phyloP scores from a whole-genome alignment of 2,113 vertebrate species.

The Silurus glanis region DNA sequence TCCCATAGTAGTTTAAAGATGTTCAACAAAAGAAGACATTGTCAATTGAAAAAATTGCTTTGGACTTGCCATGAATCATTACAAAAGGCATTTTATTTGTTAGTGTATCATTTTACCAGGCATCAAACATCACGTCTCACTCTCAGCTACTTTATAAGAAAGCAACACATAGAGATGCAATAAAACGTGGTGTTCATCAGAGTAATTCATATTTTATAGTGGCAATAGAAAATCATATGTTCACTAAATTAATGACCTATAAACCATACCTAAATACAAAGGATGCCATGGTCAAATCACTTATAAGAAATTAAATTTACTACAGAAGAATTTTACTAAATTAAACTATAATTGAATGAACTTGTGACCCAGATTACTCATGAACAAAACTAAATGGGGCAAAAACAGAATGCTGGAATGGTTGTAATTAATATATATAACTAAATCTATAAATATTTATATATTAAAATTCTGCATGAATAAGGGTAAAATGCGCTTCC shows the following conservation, averaged over 20 bases:
- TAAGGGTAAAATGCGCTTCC: not conserved
- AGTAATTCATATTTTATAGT: not conserved
- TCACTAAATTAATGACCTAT: constrained; percentile 11
- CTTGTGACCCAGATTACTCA: constrained; percentile 16
- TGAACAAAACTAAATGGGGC: constrained; percentile 1
- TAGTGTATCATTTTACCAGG: not conserved
- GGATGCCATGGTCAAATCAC: not conserved
- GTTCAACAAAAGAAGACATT: not conserved
- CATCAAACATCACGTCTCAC: not conserved
- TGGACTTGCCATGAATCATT: not conserved
- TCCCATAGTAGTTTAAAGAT: not conserved
- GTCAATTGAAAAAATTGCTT: not conserved
- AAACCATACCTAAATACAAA: not conserved
- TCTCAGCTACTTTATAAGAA: not conserved
- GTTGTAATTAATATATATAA: not conserved
- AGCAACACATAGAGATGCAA: not conserved
- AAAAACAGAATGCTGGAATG: not conserved
- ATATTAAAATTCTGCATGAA: not conserved
- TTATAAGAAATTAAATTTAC: not conserved
- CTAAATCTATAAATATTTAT: no score
- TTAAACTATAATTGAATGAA: constrained; percentile 13
- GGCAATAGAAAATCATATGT: not conserved
- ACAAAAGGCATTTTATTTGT: not conserved
- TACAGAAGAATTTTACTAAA: constrained; percentile 6
- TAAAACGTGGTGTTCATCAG: not conserved